Conservation (phyloP, 1,140 invertebrate species). For the Thaumatotibia leucotreta region DNA sequence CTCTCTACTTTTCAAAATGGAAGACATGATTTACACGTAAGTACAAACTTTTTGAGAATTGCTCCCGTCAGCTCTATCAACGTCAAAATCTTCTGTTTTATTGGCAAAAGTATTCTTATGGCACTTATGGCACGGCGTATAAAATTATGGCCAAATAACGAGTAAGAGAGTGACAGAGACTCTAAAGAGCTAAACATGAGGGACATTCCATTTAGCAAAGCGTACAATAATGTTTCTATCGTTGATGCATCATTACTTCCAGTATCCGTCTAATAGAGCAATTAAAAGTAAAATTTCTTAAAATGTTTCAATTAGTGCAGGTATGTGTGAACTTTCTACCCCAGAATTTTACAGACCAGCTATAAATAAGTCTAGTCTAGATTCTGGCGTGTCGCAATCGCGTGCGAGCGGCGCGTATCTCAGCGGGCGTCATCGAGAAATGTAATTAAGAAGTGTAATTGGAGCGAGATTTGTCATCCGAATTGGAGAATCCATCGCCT, state of each 20-base stretch:
- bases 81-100: no score
- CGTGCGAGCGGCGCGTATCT: not conserved
- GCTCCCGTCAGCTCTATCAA: no score
- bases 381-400: not conserved
- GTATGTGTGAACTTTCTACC: not conserved
- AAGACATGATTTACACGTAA: no score
- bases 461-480: slow-evolving; percentile 1
- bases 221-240: not conserved
- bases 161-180: no score
- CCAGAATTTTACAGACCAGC: not conserved
- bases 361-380: not conserved
- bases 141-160: no score
- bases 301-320: not conserved
- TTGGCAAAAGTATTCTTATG: no score
- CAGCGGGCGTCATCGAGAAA: not conserved
- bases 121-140: no score
- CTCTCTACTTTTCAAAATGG: no score
- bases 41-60: no score
- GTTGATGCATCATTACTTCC: not conserved
- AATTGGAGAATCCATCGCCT: not conserved
- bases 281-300: not conserved
- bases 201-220: no score
- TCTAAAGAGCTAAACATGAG: no score
- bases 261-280: not conserved
- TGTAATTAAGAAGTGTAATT: slow-evolving; percentile 7